These are phyloP conservation scores for Ryuthela nishihirai DNA, from an alignment of 2,888 invertebrate species.

Conservation along the genomic window DNA sequence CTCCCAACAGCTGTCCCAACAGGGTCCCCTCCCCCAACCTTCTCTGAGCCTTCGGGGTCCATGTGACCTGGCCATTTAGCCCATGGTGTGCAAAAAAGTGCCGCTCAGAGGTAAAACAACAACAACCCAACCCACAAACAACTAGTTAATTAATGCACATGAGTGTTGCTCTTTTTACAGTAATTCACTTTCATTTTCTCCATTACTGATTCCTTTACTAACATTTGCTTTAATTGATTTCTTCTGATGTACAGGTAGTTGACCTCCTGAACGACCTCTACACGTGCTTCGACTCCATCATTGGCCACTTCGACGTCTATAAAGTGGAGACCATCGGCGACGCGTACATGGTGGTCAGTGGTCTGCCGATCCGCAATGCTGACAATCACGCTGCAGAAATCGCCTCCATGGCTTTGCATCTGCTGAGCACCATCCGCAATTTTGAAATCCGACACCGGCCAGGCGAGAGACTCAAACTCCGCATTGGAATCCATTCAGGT, in stretches of 20 bases:
- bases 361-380: slow-evolving; percentile 77
- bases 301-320: slow-evolving; percentile 80
- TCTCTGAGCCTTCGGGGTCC: too few relatives aligned
- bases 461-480: slow-evolving; percentile 78
- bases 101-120: too few relatives aligned
- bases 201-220: too few relatives aligned
- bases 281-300: slow-evolving; percentile 81
- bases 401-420: slow-evolving; percentile 85
- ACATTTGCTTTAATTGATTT: too few relatives aligned
- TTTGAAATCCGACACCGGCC: slow-evolving; percentile 86
- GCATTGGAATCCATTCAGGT: slow-evolving; percentile 91
- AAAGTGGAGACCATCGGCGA: slow-evolving; percentile 95
- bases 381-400: slow-evolving; percentile 89
- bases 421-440: slow-evolving; percentile 71
- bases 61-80: too few relatives aligned
- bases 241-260: slow-evolving; percentile 69
- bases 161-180: too few relatives aligned
- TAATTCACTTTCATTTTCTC: too few relatives aligned
- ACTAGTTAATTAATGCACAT: too few relatives aligned
- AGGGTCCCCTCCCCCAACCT: too few relatives aligned
- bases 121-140: too few relatives aligned
- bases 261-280: slow-evolving; percentile 82
- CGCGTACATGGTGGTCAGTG: slow-evolving; percentile 83
- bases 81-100: too few relatives aligned
- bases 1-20: too few relatives aligned